phyloP scores from a whole-genome alignment of 2,113 vertebrate genomes.

The Glaucidium brasilianum region DNA sequence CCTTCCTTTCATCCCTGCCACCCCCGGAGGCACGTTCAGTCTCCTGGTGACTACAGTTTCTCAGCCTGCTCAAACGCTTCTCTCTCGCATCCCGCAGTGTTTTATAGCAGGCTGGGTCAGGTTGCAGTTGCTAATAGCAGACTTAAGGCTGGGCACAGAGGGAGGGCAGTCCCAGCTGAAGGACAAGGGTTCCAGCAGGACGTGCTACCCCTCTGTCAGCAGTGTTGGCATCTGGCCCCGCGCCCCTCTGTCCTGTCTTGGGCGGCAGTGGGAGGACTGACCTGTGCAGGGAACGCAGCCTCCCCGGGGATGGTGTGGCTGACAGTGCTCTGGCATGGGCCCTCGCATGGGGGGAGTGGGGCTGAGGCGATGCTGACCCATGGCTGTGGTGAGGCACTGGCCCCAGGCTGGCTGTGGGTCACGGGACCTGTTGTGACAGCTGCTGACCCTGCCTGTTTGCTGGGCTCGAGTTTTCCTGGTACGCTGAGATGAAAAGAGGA shows the following conservation, averaged over 20 bases:
- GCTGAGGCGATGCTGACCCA: accelerated
- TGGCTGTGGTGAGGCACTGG: background rate
- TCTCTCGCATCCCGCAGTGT: background rate
- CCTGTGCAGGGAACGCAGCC: background rate
- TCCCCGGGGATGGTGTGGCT: accelerated
- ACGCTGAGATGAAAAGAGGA: background rate
- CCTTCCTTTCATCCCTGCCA: background rate
- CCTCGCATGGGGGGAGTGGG: background rate
- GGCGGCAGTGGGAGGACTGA: background rate
- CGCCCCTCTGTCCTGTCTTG: background rate
- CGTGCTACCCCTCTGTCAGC: background rate
- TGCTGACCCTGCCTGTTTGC: background rate
- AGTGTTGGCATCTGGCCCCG: accelerated
- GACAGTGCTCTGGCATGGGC: background rate
- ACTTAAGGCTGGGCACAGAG: background rate
- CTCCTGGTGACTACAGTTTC: background rate
- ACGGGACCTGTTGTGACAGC: background rate
- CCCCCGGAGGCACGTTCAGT: background rate
- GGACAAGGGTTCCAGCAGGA: background rate
- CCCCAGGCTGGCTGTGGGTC: background rate
- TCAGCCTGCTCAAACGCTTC: background rate
- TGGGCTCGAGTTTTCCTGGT: background rate
- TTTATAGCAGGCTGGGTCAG: background rate
- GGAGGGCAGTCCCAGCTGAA: background rate
- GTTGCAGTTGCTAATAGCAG: background rate